phyloP scores from a whole-genome alignment of 2,797 vertebrate genomes.

The Sebastes iracundus region DNA sequence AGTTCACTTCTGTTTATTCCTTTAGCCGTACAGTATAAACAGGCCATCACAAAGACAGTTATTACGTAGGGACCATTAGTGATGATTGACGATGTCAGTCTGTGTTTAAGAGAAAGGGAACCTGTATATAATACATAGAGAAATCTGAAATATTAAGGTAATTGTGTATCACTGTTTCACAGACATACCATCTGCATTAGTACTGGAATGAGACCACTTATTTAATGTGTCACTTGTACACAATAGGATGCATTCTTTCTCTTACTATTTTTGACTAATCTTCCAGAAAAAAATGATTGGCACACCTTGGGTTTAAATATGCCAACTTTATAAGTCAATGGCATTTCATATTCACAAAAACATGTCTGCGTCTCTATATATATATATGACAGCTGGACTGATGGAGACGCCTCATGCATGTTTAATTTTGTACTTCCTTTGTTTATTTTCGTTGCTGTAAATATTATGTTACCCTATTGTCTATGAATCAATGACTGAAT shows the following conservation, averaged over 20 bases:
- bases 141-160: conserved; percentile 63
- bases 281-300: conserved; percentile 36
- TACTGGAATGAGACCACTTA: conserved; percentile 59
- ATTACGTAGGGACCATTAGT: conserved; percentile 71
- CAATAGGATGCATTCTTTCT: conserved; percentile 33
- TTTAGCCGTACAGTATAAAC: conserved; percentile 31
- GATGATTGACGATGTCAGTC: conserved; percentile 50
- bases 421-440: conserved; percentile 64
- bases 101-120: conserved; percentile 73
- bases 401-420: conserved; percentile 67
- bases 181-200: conserved; percentile 60
- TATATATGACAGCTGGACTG: conserved; percentile 42
- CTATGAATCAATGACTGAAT: conserved; percentile 49
- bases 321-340: conserved; percentile 39
- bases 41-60: conserved; percentile 43
- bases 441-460: conserved; percentile 76
- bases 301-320: conserved; percentile 44
- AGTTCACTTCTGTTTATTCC: conserved; percentile 61
- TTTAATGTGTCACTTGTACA: conserved; percentile 53
- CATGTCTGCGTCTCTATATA: conserved; percentile 46
- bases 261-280: conserved; percentile 38
- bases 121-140: conserved; percentile 77
- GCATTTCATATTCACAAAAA: conserved; percentile 54
- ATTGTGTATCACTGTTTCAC: conserved; percentile 64
- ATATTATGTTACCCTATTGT: conserved; percentile 66